These are phyloP conservation scores for Rugalucina vietnamica DNA, from an alignment of 2,888 invertebrate genomes.

Conservation along the genomic window DNA sequence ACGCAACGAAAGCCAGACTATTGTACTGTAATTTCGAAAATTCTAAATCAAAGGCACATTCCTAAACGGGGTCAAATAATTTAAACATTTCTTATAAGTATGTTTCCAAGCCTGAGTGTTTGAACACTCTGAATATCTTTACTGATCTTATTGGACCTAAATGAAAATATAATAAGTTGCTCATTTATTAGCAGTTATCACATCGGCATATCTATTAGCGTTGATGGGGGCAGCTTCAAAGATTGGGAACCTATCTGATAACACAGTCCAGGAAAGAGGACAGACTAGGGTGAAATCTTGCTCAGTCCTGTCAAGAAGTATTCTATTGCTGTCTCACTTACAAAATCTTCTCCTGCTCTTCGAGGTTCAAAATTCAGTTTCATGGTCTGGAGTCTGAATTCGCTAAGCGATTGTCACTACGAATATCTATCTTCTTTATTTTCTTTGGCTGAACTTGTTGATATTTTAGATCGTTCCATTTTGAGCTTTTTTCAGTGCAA, in stretches of 20 bases:
- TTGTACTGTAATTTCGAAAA: too few relatives aligned
- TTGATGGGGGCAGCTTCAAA: not conserved
- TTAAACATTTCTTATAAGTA: too few relatives aligned
- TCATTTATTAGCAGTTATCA: not conserved
- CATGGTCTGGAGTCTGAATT: not conserved
- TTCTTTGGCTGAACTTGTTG: not conserved
- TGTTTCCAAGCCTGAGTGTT: too few relatives aligned
- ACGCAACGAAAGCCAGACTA: too few relatives aligned
- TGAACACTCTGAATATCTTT: too few relatives aligned
- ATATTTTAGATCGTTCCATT: not conserved
- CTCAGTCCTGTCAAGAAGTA: not conserved
- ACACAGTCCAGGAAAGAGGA: not conserved
- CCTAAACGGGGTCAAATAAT: too few relatives aligned
- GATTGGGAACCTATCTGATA: not conserved
- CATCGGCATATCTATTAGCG: not conserved
- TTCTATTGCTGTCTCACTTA: not conserved
- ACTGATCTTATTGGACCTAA: too few relatives aligned
- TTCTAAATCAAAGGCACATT: too few relatives aligned
- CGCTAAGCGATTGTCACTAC: not conserved
- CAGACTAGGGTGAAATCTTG: not conserved
- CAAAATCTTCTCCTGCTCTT: not conserved
- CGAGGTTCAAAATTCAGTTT: not conserved
- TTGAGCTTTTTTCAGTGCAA: not conserved
- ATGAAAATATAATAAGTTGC: too few relatives aligned
- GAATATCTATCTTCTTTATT: not conserved